Base-by-base conservation (phyloP, 2,888 invertebrate genomes). In the Halocaridina rubra region DNA sequence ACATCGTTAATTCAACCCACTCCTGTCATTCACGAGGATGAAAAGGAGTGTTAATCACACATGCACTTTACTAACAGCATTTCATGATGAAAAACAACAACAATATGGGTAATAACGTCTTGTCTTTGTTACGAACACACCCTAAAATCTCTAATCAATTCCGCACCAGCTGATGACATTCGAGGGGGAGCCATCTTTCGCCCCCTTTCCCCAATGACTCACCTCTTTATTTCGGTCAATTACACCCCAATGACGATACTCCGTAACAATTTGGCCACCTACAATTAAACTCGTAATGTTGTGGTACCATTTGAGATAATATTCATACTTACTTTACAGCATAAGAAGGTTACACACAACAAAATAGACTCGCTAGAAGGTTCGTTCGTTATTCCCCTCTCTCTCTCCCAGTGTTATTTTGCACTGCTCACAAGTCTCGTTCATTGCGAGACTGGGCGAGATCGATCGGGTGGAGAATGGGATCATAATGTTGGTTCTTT, bases 381-480 rank as follows among this genome's bases (percentile, higher is more conserved):
- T 82, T 53, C 46, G 77, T 27, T 53, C 16, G 19, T n/a, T n/a
- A n/a, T n/a, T n/a, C n/a, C n/a, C n/a, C n/a, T n/a, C n/a, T n/a
- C n/a, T n/a, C n/a, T 53, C 16, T 53, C 30, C 57, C 22, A 85
- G 81, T 81, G 53, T 85, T 84, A 84, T 84, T 84, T 72, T 84
- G 84, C 79, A 64, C 78, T 84, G 72, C 61, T 29, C 30, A 30
- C 59, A 57, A 64, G 64, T 85, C 85, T 85, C 85, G 85, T 30
- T 30, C 32, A 27, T 29, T 46, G 61, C 85, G 85, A 85, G 85
- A 85, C 81, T 85, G 72, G n/a, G 81, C 85, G 85, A 85, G 85
- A 85, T 85, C 85, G 85, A 85, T 85, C 85, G 77, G 77, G 77
- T 59, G 72, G 77, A 80, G 69, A 69, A 33, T 19, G n/a, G 30